Evolutionary conservation across 2,888 invertebrate species (phyloP).

Genomic region (Dryobotodes eremita): DNA sequence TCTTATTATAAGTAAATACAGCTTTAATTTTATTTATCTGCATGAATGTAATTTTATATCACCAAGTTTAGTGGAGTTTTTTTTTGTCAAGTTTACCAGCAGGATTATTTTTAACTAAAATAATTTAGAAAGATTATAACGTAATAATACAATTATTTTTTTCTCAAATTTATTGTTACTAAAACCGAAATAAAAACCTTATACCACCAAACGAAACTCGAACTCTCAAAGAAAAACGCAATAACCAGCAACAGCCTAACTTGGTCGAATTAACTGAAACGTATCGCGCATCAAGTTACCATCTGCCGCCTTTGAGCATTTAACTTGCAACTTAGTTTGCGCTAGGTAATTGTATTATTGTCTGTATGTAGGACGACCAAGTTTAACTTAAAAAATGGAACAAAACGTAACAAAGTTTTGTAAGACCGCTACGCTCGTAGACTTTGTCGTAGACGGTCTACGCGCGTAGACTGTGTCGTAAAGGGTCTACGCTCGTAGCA

Average conservation of each 20-base stretch:
- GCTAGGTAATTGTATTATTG: conserved; percentile 69
- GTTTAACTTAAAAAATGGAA: neutral
- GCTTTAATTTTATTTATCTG: too few species aligned
- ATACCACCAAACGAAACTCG: neutral
- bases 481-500: neutral
- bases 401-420: conserved; percentile 23
- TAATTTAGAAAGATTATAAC: neutral
- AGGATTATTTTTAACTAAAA: too few species aligned
- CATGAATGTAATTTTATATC: too few species aligned
- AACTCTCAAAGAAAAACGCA: conserved; percentile 13
- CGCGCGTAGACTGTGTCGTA: conserved; percentile 1
- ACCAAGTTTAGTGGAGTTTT: too few species aligned
- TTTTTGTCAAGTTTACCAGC: too few species aligned
- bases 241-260: conserved; percentile 31
- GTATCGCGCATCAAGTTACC: conserved; percentile 65
- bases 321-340: conserved; percentile 69
- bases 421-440: neutral
- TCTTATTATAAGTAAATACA: too few species aligned
- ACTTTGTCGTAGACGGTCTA: neutral
- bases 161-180: neutral
- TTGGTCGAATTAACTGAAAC: conserved; percentile 64
- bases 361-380: conserved; percentile 59
- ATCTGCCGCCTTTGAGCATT: conserved; percentile 68
- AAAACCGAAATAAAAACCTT: neutral
- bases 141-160: neutral